Evolutionary conservation across 2,888 invertebrate species (phyloP).

Genomic region (Tipula lateralis): DNA sequence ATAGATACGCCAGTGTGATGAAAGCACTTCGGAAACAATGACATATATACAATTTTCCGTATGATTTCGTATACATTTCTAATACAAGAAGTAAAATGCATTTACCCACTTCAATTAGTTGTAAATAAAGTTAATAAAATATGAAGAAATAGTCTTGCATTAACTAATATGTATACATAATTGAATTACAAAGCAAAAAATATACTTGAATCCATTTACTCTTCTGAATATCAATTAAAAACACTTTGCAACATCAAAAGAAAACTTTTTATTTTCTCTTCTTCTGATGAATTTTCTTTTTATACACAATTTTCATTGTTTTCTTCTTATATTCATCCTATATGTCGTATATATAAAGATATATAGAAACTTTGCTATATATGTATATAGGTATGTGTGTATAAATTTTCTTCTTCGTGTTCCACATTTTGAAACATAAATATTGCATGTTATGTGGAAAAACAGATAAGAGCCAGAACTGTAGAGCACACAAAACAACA

Average conservation of each 20-base stretch:
- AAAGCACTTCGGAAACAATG: neutral
- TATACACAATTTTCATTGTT: constrained; percentile 5
- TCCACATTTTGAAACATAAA: neutral
- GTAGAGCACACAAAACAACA: neutral
- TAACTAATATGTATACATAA: neutral
- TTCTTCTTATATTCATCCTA: neutral
- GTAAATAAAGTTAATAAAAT: neutral
- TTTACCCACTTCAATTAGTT: constrained; percentile 19
- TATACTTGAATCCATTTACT: constrained; percentile 3
- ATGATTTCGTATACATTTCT: neutral
- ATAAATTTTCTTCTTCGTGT: neutral
- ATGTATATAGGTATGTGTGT: neutral
- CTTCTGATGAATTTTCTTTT: neutral
- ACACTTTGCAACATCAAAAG: constrained; percentile 24
- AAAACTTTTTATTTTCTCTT: neutral
- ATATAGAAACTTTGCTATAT: neutral
- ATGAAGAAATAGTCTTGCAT: neutral
- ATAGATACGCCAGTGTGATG: neutral
- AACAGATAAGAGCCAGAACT: neutral
- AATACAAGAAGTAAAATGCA: neutral
- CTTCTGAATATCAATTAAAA: constrained; percentile 14
- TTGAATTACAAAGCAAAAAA: neutral
- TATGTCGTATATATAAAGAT: no score
- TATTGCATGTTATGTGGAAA: constrained; percentile 19
- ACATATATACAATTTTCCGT: neutral